phyloP scores from a whole-genome alignment of 2,797 vertebrate genomes.

The Luscinia luscinia region DNA sequence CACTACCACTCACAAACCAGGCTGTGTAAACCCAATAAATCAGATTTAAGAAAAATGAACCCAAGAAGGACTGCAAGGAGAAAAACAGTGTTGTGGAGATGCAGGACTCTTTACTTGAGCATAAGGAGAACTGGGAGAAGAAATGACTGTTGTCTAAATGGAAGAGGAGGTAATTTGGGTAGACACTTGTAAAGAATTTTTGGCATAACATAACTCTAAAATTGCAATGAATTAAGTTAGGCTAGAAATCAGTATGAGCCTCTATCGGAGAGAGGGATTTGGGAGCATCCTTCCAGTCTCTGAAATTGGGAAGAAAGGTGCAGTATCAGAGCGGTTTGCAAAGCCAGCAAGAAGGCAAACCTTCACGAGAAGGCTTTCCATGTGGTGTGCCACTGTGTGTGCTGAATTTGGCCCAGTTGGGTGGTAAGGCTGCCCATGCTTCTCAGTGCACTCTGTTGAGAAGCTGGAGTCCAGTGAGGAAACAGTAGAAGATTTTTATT shows the following conservation, averaged over 20 bases:
- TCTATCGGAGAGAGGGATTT: rapidly evolving
- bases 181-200: neutral
- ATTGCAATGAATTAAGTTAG: neutral
- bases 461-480: neutral
- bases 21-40: too few relatives aligned
- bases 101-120: neutral
- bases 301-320: neutral
- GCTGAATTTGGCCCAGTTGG: neutral
- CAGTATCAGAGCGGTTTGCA: neutral
- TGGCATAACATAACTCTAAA: neutral
- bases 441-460: neutral
- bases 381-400: neutral
- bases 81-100: rapidly evolving
- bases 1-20: neutral
- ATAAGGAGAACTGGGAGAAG: neutral
- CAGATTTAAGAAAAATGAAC: neutral
- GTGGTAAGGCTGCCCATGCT: neutral
- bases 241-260: neutral
- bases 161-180: neutral
- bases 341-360: neutral
- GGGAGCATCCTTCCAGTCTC: neutral
- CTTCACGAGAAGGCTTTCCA: neutral
- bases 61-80: neutral
- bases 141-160: neutral
- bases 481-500: neutral